Evolutionary conservation across 64 coral and sea anemone species (phyloP).

Genomic region (Anthopleura sola): DNA sequence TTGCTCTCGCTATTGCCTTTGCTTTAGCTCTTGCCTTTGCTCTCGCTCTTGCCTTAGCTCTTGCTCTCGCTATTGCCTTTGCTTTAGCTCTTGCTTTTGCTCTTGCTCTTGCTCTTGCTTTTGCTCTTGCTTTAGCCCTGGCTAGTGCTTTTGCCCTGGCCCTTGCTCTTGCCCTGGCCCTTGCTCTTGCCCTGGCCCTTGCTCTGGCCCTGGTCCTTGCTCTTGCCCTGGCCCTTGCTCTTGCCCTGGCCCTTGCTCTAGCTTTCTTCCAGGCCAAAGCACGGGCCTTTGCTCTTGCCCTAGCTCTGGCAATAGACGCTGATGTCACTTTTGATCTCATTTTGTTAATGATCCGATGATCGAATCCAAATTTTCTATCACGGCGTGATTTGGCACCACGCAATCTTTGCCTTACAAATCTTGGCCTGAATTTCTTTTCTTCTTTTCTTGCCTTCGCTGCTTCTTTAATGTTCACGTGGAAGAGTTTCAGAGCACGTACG

Average conservation of each 20-base stretch:
- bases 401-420: background rate
- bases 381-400: background rate
- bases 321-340: background rate
- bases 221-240: background rate
- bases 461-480: background rate
- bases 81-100: too few species aligned
- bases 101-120: too few species aligned
- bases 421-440: slow-evolving; percentile 10
- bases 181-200: too few species aligned
- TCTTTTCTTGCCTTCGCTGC: background rate
- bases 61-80: too few species aligned
- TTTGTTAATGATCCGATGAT: background rate
- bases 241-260: background rate
- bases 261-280: background rate
- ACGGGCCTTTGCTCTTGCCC: background rate
- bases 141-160: too few species aligned
- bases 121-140: too few species aligned
- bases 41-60: too few species aligned
- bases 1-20: too few species aligned
- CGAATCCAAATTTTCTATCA: slow-evolving; percentile 1
- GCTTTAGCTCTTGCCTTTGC: too few species aligned
- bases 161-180: too few species aligned
- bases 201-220: background rate
- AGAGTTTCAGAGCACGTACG: background rate
- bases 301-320: background rate